A percentile compares a stretch with the other conserved stretches of the same genome.
Evolutionary conservation across 2,888 invertebrate genomes (phyloP).

Genomic region (Synergus gifuensis): DNA sequence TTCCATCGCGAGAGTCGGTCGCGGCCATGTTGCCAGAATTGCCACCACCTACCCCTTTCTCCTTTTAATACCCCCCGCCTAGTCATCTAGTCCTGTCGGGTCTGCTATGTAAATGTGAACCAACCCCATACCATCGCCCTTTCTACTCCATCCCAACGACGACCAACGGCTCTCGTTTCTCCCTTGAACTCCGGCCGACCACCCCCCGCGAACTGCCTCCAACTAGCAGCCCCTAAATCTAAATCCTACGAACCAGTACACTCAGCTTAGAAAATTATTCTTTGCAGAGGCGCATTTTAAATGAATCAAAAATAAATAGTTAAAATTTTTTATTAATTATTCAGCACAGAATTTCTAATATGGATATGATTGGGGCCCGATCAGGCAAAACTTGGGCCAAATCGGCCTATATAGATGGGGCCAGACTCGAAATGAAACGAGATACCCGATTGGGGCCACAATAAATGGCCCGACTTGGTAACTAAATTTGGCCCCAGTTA

Average conservation of each 20-base stretch:
- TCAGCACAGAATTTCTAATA: too few relatives aligned
- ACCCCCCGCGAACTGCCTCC: constrained; percentile 75
- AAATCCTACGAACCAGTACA: constrained; percentile 75
- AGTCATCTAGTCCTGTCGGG: constrained; percentile 77
- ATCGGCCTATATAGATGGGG: too few relatives aligned
- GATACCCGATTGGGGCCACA: too few relatives aligned
- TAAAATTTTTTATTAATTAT: too few relatives aligned
- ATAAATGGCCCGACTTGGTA: too few relatives aligned
- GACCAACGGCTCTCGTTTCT: constrained; percentile 63
- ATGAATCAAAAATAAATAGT: constrained; percentile 38
- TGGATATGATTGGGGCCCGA: too few relatives aligned
- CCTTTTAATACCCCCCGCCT: constrained; percentile 76
- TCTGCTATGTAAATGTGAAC: constrained; percentile 77
- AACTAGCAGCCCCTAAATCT: constrained; percentile 77
- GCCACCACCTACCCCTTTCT: constrained; percentile 75
- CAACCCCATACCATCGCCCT: constrained; percentile 67
- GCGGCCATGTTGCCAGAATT: constrained; percentile 78
- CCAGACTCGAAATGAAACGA: too few relatives aligned
- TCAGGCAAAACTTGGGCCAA: too few relatives aligned
- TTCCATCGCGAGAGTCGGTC: constrained; percentile 67
- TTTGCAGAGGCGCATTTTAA: constrained; percentile 40
- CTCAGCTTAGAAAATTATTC: constrained; percentile 67
- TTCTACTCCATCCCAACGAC: constrained; percentile 61
- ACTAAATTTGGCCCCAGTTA: too few relatives aligned
- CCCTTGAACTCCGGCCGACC: constrained; percentile 64